phyloP scores from a whole-genome alignment of 1,140 invertebrate genomes.

The Archivesica marissinica region DNA sequence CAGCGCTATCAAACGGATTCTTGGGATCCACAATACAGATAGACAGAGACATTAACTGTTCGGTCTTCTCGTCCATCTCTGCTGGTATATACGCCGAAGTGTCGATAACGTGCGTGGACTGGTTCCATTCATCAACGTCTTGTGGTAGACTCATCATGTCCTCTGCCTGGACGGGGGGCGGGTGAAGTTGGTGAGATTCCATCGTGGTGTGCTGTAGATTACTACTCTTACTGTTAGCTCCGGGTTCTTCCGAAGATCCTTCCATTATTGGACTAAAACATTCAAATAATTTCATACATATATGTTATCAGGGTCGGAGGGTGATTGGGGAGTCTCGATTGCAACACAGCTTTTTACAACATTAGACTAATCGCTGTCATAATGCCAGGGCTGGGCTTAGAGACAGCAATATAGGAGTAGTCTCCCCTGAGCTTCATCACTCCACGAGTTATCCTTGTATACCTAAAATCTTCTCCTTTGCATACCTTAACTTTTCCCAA shows the following conservation, averaged over 20 bases:
- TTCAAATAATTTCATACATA: background rate
- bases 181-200: conserved; percentile 25
- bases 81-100: conserved; percentile 72
- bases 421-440: too few species aligned
- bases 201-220: conserved; percentile 17
- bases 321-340: too few species aligned
- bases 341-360: too few species aligned
- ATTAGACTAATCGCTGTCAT: too few species aligned
- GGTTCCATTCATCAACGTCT: conserved; percentile 44
- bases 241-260: conserved; percentile 73
- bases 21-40: conserved; percentile 75
- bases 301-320: too few species aligned
- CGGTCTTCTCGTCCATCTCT: conserved; percentile 70
- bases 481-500: too few species aligned
- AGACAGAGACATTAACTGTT: conserved; percentile 69
- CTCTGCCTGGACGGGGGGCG: conserved; percentile 33
- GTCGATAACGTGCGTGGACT: conserved; percentile 75
- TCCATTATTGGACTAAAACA: conserved; percentile 78
- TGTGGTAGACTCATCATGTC: conserved; percentile 17
- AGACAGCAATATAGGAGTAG: too few species aligned
- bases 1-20: conserved; percentile 81
- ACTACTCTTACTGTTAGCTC: background rate
- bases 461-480: too few species aligned
- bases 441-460: too few species aligned
- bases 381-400: background rate